Conservation (phyloP, 1,140 invertebrate species). For the Sarcophaga bullata region DNA sequence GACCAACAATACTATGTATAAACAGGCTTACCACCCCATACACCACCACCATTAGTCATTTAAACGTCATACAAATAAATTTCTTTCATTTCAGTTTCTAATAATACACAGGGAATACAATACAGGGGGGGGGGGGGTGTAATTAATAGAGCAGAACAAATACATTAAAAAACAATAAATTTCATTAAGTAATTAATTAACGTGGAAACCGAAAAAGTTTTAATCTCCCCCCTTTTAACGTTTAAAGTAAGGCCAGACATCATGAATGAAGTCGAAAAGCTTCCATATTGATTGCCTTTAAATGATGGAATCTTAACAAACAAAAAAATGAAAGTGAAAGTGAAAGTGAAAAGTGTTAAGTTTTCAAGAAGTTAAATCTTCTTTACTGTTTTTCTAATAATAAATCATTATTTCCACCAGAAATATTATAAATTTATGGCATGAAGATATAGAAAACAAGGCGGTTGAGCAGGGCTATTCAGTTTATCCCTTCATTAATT, state of each 20-base stretch:
- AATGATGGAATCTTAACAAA: not conserved
- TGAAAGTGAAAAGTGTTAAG: not conserved
- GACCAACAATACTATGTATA: not conserved
- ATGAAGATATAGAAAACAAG: too few species aligned
- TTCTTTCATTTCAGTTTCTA: not conserved
- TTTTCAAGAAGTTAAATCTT: not conserved
- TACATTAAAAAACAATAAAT: conserved; percentile 5
- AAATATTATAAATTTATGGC: too few species aligned
- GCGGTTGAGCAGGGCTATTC: too few species aligned
- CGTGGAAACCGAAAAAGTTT: not conserved
- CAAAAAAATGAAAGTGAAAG: not conserved
- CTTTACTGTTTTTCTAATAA: not conserved
- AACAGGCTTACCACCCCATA: not conserved
- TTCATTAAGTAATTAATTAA: conserved; percentile 1
- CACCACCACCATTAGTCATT: not conserved
- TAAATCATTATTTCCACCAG: not conserved
- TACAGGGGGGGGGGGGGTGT: too few species aligned
- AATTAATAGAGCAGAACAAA: not conserved
- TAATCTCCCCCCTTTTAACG: not conserved
- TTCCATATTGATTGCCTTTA: not conserved
- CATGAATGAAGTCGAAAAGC: not conserved
- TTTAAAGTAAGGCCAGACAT: not conserved
- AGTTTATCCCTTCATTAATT: too few species aligned
- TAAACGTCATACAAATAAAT: not conserved
- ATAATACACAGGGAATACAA: not conserved